Conservation (phyloP, 2,797 vertebrate species). For the Danio tinwini region DNA sequence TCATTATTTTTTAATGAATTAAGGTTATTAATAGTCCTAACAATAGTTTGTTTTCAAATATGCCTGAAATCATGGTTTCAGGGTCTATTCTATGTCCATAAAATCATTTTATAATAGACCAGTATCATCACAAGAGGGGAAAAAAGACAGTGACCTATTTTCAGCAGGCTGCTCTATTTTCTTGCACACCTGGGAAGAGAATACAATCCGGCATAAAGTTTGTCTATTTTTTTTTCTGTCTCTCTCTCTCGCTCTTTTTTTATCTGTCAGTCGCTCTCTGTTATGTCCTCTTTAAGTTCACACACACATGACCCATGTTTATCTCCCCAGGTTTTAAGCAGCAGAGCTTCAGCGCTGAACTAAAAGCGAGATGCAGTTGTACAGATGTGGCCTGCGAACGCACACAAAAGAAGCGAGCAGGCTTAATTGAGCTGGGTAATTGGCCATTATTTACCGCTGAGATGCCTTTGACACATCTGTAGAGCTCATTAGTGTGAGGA, state of each 20-base stretch:
- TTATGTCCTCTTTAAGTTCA: constrained; percentile 18
- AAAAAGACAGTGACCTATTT: constrained; percentile 47
- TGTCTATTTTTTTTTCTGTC: not conserved
- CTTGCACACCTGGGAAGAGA: constrained; percentile 46
- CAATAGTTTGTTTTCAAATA: not conserved
- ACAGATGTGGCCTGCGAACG: constrained; percentile 60
- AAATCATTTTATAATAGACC: constrained; percentile 11
- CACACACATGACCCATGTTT: constrained; percentile 37
- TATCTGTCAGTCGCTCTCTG: constrained; percentile 18
- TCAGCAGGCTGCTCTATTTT: constrained; percentile 38
- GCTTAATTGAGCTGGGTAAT: constrained; percentile 76
- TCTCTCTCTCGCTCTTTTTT: not conserved
- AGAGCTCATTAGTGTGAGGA: constrained; percentile 71
- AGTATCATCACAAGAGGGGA: not conserved
- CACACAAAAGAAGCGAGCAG: constrained; percentile 64
- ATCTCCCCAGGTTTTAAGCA: not conserved
- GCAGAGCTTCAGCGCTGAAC: not conserved
- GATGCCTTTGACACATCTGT: constrained; percentile 74
- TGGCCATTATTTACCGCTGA: constrained; percentile 75
- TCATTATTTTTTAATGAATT: not conserved
- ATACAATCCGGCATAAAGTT: constrained; percentile 31
- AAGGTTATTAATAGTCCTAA: not conserved
- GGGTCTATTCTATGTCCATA: not conserved
- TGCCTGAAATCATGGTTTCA: not conserved
- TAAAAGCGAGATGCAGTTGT: constrained; percentile 8